phyloP scores from a whole-genome alignment of 2,113 vertebrate genomes.

The Mystacornis crossleyi region DNA sequence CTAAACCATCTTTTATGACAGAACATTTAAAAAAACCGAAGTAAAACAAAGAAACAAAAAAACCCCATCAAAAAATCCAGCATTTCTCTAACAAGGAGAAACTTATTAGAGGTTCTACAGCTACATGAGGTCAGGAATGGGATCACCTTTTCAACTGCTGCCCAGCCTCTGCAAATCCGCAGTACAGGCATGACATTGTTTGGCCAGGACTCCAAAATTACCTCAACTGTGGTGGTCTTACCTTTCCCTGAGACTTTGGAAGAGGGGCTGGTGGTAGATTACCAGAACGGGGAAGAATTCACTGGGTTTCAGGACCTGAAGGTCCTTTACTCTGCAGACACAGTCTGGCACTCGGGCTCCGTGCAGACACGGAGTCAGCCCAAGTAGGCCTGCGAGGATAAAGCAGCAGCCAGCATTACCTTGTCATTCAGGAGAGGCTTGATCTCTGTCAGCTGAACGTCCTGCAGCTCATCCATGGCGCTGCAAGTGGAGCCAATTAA shows the following conservation, averaged over 20 bases:
- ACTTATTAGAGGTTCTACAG: background rate
- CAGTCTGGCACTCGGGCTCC: background rate
- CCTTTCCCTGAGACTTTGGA: background rate
- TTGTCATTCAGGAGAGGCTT: constrained; percentile 92
- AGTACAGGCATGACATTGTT: background rate
- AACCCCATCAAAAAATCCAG: background rate
- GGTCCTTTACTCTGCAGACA: background rate
- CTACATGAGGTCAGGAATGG: background rate
- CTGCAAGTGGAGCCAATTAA: background rate
- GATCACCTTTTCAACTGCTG: background rate
- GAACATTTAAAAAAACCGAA: background rate
- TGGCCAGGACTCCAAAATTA: background rate
- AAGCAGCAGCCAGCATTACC: constrained; percentile 71
- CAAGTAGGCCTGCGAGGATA: background rate
- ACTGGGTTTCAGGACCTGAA: background rate
- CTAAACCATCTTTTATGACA: background rate
- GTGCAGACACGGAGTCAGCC: background rate
- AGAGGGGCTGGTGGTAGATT: background rate
- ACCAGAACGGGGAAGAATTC: background rate
- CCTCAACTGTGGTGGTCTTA: background rate
- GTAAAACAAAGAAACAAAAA: background rate
- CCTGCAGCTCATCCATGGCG: constrained; percentile 93
- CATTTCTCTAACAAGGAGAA: background rate
- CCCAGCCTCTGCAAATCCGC: background rate
- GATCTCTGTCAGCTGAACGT: constrained; percentile 94